phyloP scores from a whole-genome alignment of 2,113 vertebrate species.

The Rhineura floridana region DNA sequence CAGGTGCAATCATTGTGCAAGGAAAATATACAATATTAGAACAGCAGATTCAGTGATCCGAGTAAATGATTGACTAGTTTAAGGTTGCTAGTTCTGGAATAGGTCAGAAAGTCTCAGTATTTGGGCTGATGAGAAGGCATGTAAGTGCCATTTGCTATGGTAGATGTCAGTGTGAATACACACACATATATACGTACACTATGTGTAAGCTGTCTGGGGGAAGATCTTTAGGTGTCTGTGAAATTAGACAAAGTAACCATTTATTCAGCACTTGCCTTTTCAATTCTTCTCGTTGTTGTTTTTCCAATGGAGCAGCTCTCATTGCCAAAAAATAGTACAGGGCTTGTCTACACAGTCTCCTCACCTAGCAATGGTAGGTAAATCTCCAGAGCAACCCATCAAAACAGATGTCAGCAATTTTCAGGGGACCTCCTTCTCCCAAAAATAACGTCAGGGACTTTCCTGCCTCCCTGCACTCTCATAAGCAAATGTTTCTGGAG shows the following conservation, averaged over 20 bases:
- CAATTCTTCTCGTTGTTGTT: background rate
- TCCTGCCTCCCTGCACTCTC: background rate
- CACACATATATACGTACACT: no score
- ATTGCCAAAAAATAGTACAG: conserved; percentile 6
- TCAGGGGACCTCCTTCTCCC: conserved; percentile 27
- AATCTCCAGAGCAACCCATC: conserved; percentile 31
- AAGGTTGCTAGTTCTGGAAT: background rate
- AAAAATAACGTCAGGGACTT: conserved; percentile 24
- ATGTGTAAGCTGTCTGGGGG: no score
- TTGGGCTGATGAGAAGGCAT: background rate
- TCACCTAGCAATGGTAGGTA: conserved; percentile 31
- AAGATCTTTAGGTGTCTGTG: background rate
- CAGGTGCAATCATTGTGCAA: background rate
- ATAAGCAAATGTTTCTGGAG: conserved; percentile 32
- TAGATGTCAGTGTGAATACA: background rate
- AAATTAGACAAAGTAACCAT: conserved; percentile 10
- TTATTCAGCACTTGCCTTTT: background rate
- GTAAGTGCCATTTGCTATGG: background rate
- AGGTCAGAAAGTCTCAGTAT: background rate
- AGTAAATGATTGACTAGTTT: background rate
- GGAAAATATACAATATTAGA: background rate
- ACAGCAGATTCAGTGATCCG: background rate
- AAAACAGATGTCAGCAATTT: conserved; percentile 34
- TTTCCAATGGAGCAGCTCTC: conserved; percentile 20
- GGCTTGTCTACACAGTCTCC: background rate